phyloP scores from a whole-genome alignment of 2,888 invertebrate genomes.

The Dorcus hopei region DNA sequence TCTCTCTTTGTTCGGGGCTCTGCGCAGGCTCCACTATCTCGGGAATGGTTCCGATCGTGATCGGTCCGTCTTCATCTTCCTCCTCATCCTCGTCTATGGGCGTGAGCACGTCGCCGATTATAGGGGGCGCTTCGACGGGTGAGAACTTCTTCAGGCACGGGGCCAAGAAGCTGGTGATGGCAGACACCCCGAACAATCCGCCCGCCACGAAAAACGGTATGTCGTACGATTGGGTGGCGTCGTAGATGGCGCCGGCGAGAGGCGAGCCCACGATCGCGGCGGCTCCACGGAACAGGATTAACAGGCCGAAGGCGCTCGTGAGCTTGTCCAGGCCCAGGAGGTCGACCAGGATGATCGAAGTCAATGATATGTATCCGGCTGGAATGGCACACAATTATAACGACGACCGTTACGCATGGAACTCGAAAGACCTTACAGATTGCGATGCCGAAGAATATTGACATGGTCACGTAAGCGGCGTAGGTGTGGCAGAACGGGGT shows the following conservation, averaged over 20 bases:
- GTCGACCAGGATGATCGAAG: slow-evolving; percentile 96
- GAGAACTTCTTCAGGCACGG: slow-evolving; percentile 64
- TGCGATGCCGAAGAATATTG: slow-evolving; percentile 88
- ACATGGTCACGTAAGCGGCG: slow-evolving; percentile 71
- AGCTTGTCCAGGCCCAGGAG: slow-evolving; percentile 91
- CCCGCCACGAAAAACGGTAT: slow-evolving; percentile 93
- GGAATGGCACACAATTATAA: slow-evolving; percentile 24
- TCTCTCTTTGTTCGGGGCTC: slow-evolving; percentile 55
- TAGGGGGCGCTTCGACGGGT: slow-evolving; percentile 53
- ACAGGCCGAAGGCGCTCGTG: slow-evolving; percentile 94
- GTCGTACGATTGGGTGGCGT: slow-evolving; percentile 80
- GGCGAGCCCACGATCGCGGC: slow-evolving; percentile 87
- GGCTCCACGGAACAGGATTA: slow-evolving; percentile 92
- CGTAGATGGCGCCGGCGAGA: slow-evolving; percentile 84
- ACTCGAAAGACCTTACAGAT: slow-evolving; percentile 65
- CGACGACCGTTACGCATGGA: too few species aligned
- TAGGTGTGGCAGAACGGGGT: slow-evolving; percentile 83
- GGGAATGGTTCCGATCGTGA: slow-evolving; percentile 57
- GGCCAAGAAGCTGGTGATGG: slow-evolving; percentile 79
- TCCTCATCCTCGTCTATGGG: slow-evolving; percentile 83
- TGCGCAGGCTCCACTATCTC: slow-evolving; percentile 66
- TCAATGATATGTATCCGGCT: slow-evolving; percentile 97
- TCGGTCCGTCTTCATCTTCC: slow-evolving; percentile 67
- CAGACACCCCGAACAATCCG: slow-evolving; percentile 79
- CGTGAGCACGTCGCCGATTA: slow-evolving; percentile 64